Evolutionary conservation across 1,140 invertebrate species (phyloP), one percentile per base, ranked within the genome.

Genomic region (Hycleus cichorii): DNA sequence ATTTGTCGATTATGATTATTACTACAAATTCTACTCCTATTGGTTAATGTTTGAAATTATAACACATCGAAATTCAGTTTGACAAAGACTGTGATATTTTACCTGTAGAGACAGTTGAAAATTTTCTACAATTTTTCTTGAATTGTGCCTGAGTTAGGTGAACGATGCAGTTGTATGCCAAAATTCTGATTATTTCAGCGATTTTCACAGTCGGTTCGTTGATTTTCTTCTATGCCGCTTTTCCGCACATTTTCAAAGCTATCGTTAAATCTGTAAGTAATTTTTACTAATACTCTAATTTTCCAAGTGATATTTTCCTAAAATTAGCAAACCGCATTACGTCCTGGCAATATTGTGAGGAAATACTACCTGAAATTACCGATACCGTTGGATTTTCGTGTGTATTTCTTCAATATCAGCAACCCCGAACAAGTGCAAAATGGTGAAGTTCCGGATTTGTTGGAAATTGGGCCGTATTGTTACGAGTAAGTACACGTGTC

Each of bases 381-480:
- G 0, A 72, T 82, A 53, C 76, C 80, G 4, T 64, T 83, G 5
- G 74, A 72, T 39, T 82, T 82, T 56, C 83, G 84, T 70, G 78
- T 88, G 26, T 88, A 84, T 64, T 76, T 90, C 54, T 90, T 89
- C 68, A 85, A 89, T 68, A 72, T 89, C 0, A 83, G 80, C 7
- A 90, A 90, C 76, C 77, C 80, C 1, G 69, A 76, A 0, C 83
- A 83, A 64, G 78, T 89, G 32, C 46, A 57, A 39, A 62, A 64
- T 44, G 68, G 68, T n/a, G 60, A 49, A 40, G 51, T 11, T 32
- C 85, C 87, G 0, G 78, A 79, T 4, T 60, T 89, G 0, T 74
- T 87, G 65, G 84, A 90, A 79, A 65, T 89, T 7, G 87, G 87
- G 43, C 87, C 87, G 1, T 89, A 79, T 71, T 80, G 83, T 67